Base-by-base conservation (phyloP, 2,113 vertebrate genomes). In the Ctenodactylus gundi region DNA sequence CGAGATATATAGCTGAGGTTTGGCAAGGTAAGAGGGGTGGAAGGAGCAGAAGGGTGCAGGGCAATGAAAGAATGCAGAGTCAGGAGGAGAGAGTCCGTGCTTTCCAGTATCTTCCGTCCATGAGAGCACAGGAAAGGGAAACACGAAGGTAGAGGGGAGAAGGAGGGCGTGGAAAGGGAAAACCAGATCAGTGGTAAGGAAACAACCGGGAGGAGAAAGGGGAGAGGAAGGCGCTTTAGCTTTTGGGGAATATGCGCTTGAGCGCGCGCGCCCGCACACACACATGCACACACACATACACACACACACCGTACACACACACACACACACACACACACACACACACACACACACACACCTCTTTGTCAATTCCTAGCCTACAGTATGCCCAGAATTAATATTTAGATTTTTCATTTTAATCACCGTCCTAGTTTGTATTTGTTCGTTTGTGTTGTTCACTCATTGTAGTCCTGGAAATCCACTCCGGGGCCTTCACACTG, bases 321-420 rank as follows among this genome's bases (percentile, higher is more conserved):
- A 65, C 29, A 53, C n/a, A 39, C 34, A 36, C 8, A 44, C 27
- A 41, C 39, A 23, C 51, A 41, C 13, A 18, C 41, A 34, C 51
- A 55, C 6, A 6, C 49, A 39, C 17, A n/a, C 55, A 53, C 64
- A 68, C 62, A 15, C 57, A n/a, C 6, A 0, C 5, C 29, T 34
- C 10, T 81, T 62, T 85, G 67, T 41, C 77, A 70, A 23, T 46
- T 90, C 53, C 41, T 39, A 62, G 83, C 31, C n/a, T 57, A 13
- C n/a, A 90, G 21, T 68, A 75, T 93, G 36, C 57, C 39, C 82
- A 49, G 57, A 90, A 41, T 85, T 68, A 64, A 55, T 46, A 93
- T 95, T 94, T 77, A 86, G 68, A 44, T 44, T 81, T 21, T 75
- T 84, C 12, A 29, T 85, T 46, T 70, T 80, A 90, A 44, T n/a